A percentile compares a stretch with the other conserved stretches of the same genome.
Evolutionary conservation across 2,888 invertebrate species (phyloP).

Genomic region (Lepeophtheirus nordmannii): DNA sequence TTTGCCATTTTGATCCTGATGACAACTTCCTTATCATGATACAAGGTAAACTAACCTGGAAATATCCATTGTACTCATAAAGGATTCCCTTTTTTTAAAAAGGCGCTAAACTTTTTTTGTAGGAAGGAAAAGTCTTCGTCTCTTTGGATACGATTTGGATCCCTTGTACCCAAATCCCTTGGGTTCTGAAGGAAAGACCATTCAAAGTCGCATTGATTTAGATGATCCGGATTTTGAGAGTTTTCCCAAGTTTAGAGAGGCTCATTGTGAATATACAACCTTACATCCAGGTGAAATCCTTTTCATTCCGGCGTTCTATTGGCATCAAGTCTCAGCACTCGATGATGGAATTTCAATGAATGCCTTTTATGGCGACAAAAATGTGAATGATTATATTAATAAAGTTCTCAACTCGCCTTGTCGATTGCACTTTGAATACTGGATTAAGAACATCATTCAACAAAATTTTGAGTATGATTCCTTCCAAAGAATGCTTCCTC

Average conservation of each 20-base stretch:
- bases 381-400: conserved; percentile 4
- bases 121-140: conserved; percentile 18
- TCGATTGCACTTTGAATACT: conserved; percentile 19
- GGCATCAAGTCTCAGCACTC: conserved; percentile 24
- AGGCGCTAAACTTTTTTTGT: not conserved
- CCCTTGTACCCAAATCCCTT: conserved; percentile 17
- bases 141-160: conserved; percentile 12
- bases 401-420: conserved; percentile 11
- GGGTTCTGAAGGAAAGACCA: conserved; percentile 17
- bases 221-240: conserved; percentile 7
- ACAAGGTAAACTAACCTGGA: not conserved
- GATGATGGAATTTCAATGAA: conserved; percentile 22
- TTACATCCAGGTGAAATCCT: conserved; percentile 15
- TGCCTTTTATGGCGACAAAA: conserved; percentile 19
- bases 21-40: conserved; percentile 23
- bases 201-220: conserved; percentile 16
- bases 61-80: not conserved
- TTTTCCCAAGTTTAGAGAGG: conserved; percentile 12
- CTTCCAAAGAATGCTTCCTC: conserved; percentile 9
- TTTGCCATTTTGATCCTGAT: conserved; percentile 23
- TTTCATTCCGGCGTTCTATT: conserved; percentile 25
- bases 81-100: too few relatives aligned
- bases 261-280: conserved; percentile 4
- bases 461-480: conserved; percentile 16
- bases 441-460: conserved; percentile 22